Evolutionary conservation across 64 coral and sea anemone species (phyloP), one percentile per base, ranked within the genome.

Genomic region (Dendronephthya gigantea): DNA sequence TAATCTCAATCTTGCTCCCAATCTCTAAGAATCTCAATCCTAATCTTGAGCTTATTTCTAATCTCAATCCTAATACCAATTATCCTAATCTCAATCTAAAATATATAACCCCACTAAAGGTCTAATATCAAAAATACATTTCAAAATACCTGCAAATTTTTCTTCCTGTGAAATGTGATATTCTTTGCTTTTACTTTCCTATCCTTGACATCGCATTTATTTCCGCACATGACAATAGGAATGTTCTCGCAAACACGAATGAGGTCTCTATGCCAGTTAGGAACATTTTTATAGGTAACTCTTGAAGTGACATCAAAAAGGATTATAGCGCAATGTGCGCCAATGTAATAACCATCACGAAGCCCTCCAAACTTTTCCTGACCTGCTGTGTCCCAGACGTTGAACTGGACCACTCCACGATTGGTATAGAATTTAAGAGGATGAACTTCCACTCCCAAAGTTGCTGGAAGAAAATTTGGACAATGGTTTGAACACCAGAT

Each of bases 231-330:
- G 19, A 95, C 93, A 82, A 95, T 95, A 17, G 93, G 93, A 81
- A 94, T 89, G 15, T 43, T 48, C 86, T 91, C 92, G 88, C 92
- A 94, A 49, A 94, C 92, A 35, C 92, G 82, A 6, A 88, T 72
- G 50, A 94, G 82, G 89, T 94, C 92, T 30, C 89, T 83, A 68
- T 94, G 89, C 92, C 92, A 94, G 74, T 88, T 91, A 1, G 86
- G 92, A 32, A 94, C 92, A 76, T 94, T 94, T 70, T 94, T 91
- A 83, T 94, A 94, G 8, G 92, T 91, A 13, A 91, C 89, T 85
- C 89, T 91, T 59, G 92, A 94, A 48, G 92, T 94, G n/a, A 94
- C 92, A 68, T 94, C 92, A 89, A 94, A 94, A 89, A 94, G 90
- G 33, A 94, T 88, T 29, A 94, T 94, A 13, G 86, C 92, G 89